phyloP scores from a whole-genome alignment of 30 jellyfish, hydroid and myxozoan species.

The Chrysaora quinquecirrha region DNA sequence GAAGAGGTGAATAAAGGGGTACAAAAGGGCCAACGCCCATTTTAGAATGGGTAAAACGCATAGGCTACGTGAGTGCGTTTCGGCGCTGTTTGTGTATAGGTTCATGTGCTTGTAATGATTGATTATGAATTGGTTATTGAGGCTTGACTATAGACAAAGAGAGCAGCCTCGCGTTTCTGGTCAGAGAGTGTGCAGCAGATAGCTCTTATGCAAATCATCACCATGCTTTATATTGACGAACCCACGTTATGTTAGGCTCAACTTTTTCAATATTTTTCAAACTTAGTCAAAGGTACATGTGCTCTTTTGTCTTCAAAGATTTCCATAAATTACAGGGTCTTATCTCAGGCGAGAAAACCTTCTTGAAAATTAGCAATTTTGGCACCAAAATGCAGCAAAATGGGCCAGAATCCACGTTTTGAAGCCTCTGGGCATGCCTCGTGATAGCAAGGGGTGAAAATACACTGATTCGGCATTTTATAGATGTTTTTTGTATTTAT shows the following conservation, averaged over 20 bases:
- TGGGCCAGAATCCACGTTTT: conserved; percentile 10
- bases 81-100: conserved; percentile 34
- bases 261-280: conserved; percentile 72
- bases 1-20: conserved; percentile 11
- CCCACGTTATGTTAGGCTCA: conserved; percentile 79
- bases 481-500: conserved; percentile 45
- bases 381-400: conserved; percentile 32
- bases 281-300: conserved; percentile 85
- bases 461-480: conserved; percentile 53
- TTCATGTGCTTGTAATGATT: conserved; percentile 53
- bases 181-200: conserved; percentile 23
- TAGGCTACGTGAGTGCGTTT: conserved; percentile 20
- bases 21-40: conserved; percentile 60
- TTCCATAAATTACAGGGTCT: conserved; percentile 83
- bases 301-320: conserved; percentile 86
- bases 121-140: conserved; percentile 25
- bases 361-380: conserved; percentile 32
- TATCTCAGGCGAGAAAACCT: conserved; percentile 48
- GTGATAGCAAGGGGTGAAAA: conserved; percentile 1
- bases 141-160: conserved; percentile 52
- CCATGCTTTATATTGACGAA: conserved; percentile 66
- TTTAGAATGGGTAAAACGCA: conserved; percentile 11
- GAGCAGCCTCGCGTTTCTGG: conserved; percentile 58
- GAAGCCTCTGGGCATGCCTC: conserved; percentile 38
- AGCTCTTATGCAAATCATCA: conserved; percentile 65